Conservation (phyloP, 2,888 invertebrate species). For the Pyrrhosoma nymphula region DNA sequence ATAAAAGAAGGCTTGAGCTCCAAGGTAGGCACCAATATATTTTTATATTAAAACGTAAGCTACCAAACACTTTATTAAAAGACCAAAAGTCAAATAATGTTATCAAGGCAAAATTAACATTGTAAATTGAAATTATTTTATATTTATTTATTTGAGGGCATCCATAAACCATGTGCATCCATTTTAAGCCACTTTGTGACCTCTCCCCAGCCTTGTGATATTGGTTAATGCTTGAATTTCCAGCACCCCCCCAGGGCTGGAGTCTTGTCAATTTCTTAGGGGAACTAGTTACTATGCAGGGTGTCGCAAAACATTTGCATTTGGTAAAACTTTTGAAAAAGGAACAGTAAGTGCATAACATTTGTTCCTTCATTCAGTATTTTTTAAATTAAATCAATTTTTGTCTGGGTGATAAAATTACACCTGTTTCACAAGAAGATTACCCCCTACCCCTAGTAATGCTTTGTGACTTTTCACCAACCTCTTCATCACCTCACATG, state of each 20-base stretch:
- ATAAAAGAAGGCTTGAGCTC: not conserved
- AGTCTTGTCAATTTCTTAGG: not conserved
- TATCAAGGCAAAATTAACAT: not conserved
- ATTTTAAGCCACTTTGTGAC: not conserved
- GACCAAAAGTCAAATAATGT: not conserved
- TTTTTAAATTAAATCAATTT: not conserved
- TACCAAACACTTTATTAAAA: not conserved
- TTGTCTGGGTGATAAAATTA: no score
- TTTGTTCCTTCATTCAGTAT: no score
- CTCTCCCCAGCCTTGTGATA: not conserved
- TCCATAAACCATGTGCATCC: not conserved
- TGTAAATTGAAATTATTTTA: not conserved
- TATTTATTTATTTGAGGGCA: not conserved
- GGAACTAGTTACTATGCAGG: not conserved
- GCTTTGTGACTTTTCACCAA: not conserved
- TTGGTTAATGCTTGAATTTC: not conserved
- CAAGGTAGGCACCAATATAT: not conserved
- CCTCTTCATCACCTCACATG: not conserved
- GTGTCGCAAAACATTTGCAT: not conserved
- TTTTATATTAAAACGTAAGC: not conserved
- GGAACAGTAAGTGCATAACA: no score
- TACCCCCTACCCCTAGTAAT: no score
- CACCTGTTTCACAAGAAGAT: no score
- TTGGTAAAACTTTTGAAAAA: no score
- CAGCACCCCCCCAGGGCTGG: not conserved